Evolutionary conservation across 2,113 vertebrate species (phyloP).

Genomic region (Campylorhamphus procurvoides): DNA sequence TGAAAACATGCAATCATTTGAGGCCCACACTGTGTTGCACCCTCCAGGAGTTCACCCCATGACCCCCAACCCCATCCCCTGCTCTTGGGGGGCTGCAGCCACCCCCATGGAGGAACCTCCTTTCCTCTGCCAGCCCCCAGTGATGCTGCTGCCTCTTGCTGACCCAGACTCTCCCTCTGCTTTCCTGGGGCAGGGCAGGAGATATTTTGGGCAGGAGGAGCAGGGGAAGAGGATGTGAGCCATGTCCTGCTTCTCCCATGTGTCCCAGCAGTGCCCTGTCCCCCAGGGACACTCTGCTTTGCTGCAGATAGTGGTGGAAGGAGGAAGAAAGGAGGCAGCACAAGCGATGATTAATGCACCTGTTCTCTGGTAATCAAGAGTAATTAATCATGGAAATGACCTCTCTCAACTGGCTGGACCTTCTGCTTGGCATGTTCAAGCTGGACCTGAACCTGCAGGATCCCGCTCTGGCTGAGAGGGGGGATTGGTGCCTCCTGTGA

Average conservation of each 20-base stretch:
- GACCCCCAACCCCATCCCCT: background rate
- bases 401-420: background rate
- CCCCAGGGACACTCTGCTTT: accelerated
- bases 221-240: background rate
- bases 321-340: background rate
- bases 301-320: background rate
- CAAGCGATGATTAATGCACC: background rate
- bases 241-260: background rate
- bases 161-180: background rate
- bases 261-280: accelerated
- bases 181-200: background rate
- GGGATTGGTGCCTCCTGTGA: accelerated
- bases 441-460: background rate
- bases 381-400: background rate
- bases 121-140: background rate
- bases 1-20: background rate
- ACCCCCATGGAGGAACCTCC: background rate
- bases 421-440: background rate
- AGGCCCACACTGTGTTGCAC: background rate
- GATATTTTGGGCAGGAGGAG: background rate
- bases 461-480: accelerated
- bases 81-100: background rate
- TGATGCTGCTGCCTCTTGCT: accelerated
- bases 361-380: background rate
- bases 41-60: accelerated